phyloP scores from a whole-genome alignment of 37 sponge, comb jelly and placozoan genomes.

The Spongilla lacustris region DNA sequence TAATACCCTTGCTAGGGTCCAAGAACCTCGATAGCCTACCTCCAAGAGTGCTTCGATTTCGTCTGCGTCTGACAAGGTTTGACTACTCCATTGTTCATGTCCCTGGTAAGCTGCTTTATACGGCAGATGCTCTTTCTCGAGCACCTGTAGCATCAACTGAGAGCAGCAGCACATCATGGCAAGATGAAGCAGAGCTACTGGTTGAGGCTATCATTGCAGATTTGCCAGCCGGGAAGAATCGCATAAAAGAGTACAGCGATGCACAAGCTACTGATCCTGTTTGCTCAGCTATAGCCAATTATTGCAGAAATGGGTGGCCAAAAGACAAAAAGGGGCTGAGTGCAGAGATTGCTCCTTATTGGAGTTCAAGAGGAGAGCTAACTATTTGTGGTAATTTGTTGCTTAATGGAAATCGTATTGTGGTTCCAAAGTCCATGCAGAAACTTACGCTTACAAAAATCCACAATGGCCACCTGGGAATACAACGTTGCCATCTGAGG shows the following conservation, averaged over 20 bases:
- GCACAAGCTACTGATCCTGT: background rate
- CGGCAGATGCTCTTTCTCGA: slow-evolving; percentile 40
- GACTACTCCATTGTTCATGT: slow-evolving; percentile 27
- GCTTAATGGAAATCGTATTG: background rate
- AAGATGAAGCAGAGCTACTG: too few species aligned
- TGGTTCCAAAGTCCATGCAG: background rate
- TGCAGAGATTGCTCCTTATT: slow-evolving; percentile 9
- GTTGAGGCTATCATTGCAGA: background rate
- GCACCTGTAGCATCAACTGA: background rate
- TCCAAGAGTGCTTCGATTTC: slow-evolving; percentile 23
- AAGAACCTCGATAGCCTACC: slow-evolving; percentile 32
- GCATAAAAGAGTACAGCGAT: background rate
- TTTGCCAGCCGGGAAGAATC: background rate
- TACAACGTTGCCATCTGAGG: too few species aligned
- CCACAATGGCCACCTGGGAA: background rate
- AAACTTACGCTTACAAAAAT: background rate
- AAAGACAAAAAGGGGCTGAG: background rate
- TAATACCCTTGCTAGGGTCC: slow-evolving; percentile 22
- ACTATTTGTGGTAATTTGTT: background rate
- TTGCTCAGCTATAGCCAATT: background rate
- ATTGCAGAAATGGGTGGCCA: slow-evolving; percentile 4
- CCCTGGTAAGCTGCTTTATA: slow-evolving; percentile 21
- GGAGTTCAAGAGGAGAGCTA: background rate
- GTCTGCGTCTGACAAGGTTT: slow-evolving; percentile 21
- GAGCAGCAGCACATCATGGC: too few species aligned